Conservation (phyloP, 1,140 invertebrate species). For the Semibalanus balanoides region DNA sequence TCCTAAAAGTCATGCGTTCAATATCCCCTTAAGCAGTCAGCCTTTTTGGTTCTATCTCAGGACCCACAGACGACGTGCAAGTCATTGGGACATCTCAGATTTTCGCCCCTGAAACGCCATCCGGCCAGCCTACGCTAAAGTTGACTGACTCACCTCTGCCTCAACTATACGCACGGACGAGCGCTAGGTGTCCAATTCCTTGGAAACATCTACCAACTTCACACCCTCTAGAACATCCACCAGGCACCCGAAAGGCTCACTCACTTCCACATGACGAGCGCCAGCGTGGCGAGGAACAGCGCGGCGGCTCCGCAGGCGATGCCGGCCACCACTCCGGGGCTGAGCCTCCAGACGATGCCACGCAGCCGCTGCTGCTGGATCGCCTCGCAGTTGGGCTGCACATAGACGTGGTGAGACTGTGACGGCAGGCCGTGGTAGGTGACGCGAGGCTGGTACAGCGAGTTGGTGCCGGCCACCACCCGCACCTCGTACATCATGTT, state of each 20-base stretch:
- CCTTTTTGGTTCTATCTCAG: too few species aligned
- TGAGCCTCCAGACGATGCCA: constrained; percentile 44
- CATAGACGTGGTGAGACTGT: constrained; percentile 43
- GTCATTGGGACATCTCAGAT: too few species aligned
- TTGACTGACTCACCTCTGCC: too few species aligned
- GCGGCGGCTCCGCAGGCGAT: constrained; percentile 56
- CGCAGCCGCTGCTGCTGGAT: constrained; percentile 25
- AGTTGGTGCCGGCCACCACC: constrained; percentile 51
- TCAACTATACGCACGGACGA: too few species aligned
- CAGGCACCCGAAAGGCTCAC: constrained; percentile 21
- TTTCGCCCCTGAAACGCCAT: too few species aligned
- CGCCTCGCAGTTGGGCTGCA: constrained; percentile 43
- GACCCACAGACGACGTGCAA: too few species aligned
- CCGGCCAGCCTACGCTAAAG: too few species aligned
- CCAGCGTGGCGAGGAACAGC: constrained; percentile 49
- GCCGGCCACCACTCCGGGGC: constrained; percentile 52
- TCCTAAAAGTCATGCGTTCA: too few species aligned
- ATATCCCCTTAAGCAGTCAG: too few species aligned
- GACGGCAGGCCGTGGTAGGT: constrained; percentile 51
- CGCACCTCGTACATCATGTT: constrained; percentile 58
- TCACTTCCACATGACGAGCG: constrained; percentile 63
- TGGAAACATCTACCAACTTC: too few species aligned
- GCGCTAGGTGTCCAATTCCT: too few species aligned
- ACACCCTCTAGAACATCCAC: too few species aligned
- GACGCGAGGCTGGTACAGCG: constrained; percentile 44